Percentiles rank a stretch among this genome's conserved stretches.
Evolutionary conservation across 2,888 invertebrate species (phyloP).

Genomic region (Aradus depressus): DNA sequence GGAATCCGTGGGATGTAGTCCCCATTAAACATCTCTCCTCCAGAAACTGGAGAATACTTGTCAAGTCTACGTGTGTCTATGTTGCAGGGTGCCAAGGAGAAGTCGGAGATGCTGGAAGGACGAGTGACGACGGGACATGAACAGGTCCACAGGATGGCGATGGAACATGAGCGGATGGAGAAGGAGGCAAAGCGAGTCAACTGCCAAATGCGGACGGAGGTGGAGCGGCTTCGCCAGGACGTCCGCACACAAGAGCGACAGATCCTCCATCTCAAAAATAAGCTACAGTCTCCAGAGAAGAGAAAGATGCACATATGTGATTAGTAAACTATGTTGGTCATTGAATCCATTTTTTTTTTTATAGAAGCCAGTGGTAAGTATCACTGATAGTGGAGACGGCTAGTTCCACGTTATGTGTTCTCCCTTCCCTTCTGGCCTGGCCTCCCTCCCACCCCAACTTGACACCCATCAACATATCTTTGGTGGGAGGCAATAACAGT

Average conservation of each 20-base stretch:
- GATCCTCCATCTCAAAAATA: background rate
- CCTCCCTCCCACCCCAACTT: no score
- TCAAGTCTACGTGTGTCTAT: background rate
- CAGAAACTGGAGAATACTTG: background rate
- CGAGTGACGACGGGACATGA: slow-evolving; percentile 1
- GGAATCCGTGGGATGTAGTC: no score
- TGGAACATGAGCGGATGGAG: slow-evolving; percentile 2
- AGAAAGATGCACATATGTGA: no score
- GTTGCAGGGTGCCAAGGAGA: background rate
- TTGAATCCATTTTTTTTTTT: no score
- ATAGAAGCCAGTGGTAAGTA: no score
- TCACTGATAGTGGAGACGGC: no score
- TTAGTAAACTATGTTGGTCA: no score
- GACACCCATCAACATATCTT: no score
- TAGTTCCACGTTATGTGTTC: no score
- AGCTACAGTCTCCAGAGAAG: background rate
- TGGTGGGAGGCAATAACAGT: no score
- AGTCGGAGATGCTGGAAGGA: slow-evolving; percentile 2
- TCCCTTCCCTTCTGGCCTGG: no score
- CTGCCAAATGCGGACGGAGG: background rate
- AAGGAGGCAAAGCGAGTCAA: slow-evolving; percentile 2
- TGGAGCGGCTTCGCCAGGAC: background rate
- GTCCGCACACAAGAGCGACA: slow-evolving; percentile 1
- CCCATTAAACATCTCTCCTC: no score
- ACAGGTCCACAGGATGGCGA: slow-evolving; percentile 1